Evolutionary conservation across 2,888 invertebrate species (phyloP).

Genomic region (Melinopterus prodromus): DNA sequence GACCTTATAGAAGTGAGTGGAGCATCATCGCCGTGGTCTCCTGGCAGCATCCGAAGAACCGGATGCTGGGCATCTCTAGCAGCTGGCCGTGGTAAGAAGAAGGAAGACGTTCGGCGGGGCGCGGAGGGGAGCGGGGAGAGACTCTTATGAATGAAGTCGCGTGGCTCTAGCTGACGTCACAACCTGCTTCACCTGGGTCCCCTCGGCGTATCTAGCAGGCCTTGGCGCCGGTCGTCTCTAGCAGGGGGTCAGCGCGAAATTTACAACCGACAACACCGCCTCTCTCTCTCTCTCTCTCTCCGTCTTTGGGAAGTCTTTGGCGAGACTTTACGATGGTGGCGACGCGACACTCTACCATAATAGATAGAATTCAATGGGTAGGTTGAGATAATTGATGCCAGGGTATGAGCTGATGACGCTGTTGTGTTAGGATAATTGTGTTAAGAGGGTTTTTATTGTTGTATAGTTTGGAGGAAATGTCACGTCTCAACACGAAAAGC

Average conservation of each 20-base stretch:
- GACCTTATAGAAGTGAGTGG: slow-evolving; percentile 12
- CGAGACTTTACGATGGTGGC: too few species aligned
- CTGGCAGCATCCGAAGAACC: neutral
- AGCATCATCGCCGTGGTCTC: neutral
- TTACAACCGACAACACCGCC: neutral
- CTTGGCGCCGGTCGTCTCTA: neutral
- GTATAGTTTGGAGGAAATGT: too few species aligned
- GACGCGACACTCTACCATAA: too few species aligned
- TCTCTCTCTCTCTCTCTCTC: neutral
- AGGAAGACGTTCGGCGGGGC: neutral
- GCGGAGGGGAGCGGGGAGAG: neutral
- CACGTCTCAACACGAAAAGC: too few species aligned
- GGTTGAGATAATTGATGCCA: too few species aligned
- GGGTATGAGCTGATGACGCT: too few species aligned
- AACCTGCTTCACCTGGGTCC: slow-evolving; percentile 13
- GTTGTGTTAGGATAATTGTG: too few species aligned
- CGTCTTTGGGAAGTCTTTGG: too few species aligned
- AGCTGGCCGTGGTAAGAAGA: slow-evolving; percentile 4
- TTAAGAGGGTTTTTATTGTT: too few species aligned
- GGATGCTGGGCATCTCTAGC: neutral
- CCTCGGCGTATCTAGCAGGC: neutral
- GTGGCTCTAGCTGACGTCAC: slow-evolving; percentile 51
- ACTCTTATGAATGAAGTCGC: slow-evolving; percentile 42
- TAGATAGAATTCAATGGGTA: too few species aligned
- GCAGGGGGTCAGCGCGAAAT: neutral